Evolutionary conservation across 2,797 vertebrate species (phyloP), one percentile per base, ranked within the genome.

Genomic region (Enteromius fasciolatus): DNA sequence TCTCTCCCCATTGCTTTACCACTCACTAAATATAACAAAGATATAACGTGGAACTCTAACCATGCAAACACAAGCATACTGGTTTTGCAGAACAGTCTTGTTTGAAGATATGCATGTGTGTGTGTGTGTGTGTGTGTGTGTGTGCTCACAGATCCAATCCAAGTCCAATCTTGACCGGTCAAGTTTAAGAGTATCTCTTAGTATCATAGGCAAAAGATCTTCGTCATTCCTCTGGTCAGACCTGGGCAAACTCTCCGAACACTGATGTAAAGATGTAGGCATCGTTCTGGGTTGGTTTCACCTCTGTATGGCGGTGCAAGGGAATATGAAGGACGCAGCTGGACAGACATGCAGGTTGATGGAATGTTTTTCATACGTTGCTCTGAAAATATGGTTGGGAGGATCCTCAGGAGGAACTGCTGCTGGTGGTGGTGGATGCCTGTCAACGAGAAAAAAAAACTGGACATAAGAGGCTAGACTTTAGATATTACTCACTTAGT

Each of bases 371-470:
- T 41, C 84, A 87, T 78, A 78, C 36, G 2, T 83, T 70, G 82
- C 67, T 87, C 67, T 77, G 76, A 46, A 61, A 78, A 5, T 2
- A 86, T 79, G 77, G 83, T 69, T 80, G 63, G 78, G 39, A 41
- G 14, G 10, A 88, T 84, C 70, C 84, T 94, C 87, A 94, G 6
- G 90, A 89, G 48, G 94, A 94, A 84, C 93, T 93, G 88, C 91
- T 94, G 89, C 92, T 94, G 90, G 87, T 89, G 63, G 86, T 93
- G 75, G 91, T 93, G 48, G 93, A 94, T 61, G 86, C 93, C 94
- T 95, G 91, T 44, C 10, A 88, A 90, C 0, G 5, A 93, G 64
- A 91, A 57, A 84, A 84, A 74, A 90, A 1, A 89, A 81, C 66
- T 14, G 87, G 25, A 84, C 2, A 41, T 88, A 20, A 59, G 63